Evolutionary conservation across 2,888 invertebrate genomes (phyloP).

Genomic region (Norana najaformis): DNA sequence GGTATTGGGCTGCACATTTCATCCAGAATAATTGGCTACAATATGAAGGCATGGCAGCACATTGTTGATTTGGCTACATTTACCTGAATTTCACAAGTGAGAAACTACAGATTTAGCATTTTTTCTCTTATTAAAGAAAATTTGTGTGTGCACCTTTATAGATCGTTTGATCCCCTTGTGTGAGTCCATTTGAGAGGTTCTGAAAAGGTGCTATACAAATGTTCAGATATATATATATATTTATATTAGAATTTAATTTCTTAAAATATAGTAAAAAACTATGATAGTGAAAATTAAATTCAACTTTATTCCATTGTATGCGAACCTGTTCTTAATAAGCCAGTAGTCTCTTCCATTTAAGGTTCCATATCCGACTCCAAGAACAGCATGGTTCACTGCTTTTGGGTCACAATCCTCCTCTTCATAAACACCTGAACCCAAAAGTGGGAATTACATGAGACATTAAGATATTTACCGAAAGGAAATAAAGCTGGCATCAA

Average conservation of each 20-base stretch:
- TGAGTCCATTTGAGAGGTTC: no score
- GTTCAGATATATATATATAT: no score
- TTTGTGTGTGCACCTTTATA: no score
- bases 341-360: slow-evolving; percentile 28
- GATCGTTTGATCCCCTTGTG: no score
- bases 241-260: not conserved
- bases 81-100: no score
- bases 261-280: not conserved
- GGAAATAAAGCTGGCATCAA: not conserved
- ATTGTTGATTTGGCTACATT: no score
- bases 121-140: no score
- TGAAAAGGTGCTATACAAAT: no score
- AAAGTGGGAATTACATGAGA: not conserved
- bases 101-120: no score
- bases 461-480: not conserved
- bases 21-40: no score
- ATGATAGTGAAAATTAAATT: not conserved
- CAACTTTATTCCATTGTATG: not conserved
- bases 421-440: slow-evolving; percentile 69
- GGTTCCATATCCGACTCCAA: slow-evolving; percentile 33
- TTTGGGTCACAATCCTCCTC: slow-evolving; percentile 72
- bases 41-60: no score
- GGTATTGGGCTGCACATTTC: no score
- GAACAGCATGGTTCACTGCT: slow-evolving; percentile 26
- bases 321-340: slow-evolving; percentile 32